Conservation (phyloP, 2,113 vertebrate species). For the Tragelaphus scriptus region DNA sequence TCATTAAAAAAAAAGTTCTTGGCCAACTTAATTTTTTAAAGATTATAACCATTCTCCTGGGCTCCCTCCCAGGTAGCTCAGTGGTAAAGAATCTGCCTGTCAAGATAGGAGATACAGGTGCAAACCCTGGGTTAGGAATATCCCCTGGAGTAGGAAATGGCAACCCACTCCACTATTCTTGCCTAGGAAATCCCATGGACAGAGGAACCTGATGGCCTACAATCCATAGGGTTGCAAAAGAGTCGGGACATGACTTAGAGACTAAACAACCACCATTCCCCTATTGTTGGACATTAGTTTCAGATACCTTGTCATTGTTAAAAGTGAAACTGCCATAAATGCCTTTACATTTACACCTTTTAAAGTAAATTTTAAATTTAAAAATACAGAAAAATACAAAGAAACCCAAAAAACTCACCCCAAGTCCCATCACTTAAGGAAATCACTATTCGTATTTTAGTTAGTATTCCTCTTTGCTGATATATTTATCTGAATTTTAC, state of each 20-base stretch:
- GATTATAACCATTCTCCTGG: background rate
- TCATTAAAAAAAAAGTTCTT: background rate
- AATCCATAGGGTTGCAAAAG: background rate
- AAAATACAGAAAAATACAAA: background rate
- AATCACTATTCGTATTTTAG: background rate
- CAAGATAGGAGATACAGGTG: background rate
- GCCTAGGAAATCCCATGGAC: background rate
- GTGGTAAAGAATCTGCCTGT: background rate
- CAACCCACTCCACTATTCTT: background rate
- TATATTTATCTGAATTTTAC: background rate
- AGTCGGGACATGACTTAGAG: background rate
- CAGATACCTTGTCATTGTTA: background rate
- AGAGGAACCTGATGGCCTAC: background rate
- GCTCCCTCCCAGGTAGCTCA: background rate
- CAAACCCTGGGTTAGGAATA: background rate
- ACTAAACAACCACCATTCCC: background rate
- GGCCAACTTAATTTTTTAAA: conserved; percentile 8
- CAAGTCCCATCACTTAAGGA: background rate
- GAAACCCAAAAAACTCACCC: background rate
- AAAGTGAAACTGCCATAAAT: background rate
- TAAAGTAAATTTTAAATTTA: conserved; percentile 5
- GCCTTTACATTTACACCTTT: background rate
- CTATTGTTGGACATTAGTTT: background rate
- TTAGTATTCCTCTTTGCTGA: background rate
- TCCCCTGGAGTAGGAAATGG: background rate